phyloP scores from a whole-genome alignment of 1,140 invertebrate species.

The Dreissena rostriformis region DNA sequence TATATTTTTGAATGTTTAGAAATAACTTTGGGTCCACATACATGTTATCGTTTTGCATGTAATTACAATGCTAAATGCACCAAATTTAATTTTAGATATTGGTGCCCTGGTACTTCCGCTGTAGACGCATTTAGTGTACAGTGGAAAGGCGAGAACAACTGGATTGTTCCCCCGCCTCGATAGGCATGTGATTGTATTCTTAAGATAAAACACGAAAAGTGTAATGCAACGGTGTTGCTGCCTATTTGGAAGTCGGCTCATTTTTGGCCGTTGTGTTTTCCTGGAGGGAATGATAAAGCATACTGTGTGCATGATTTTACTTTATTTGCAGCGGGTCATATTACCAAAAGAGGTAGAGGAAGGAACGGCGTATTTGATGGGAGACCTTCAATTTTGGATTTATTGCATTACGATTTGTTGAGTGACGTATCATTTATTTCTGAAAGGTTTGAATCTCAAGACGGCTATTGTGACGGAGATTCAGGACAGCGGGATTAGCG shows the following conservation, averaged over 20 bases:
- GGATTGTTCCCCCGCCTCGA: slow-evolving; percentile 36
- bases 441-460: slow-evolving; percentile 13
- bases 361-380: slow-evolving; percentile 32
- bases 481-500: not conserved
- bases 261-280: slow-evolving; percentile 9
- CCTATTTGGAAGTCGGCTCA: slow-evolving; percentile 28
- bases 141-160: slow-evolving; percentile 2
- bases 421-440: not conserved
- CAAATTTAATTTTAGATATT: slow-evolving; percentile 42
- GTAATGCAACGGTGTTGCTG: slow-evolving; percentile 13
- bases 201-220: not conserved
- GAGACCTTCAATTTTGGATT: slow-evolving; percentile 16
- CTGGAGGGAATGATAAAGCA: not conserved
- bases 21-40: slow-evolving; percentile 26
- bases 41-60: slow-evolving; percentile 19
- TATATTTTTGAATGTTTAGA: slow-evolving; percentile 19
- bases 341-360: slow-evolving; percentile 13
- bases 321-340: not conserved
- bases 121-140: slow-evolving; percentile 34
- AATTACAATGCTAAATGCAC: slow-evolving; percentile 42
- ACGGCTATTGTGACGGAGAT: not conserved
- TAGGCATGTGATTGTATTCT: slow-evolving; percentile 4
- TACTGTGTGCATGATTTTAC: slow-evolving; percentile 1
- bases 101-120: slow-evolving; percentile 32
- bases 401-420: slow-evolving; percentile 3